phyloP scores from a whole-genome alignment of 2,113 vertebrate species.

The Gobio gobio region DNA sequence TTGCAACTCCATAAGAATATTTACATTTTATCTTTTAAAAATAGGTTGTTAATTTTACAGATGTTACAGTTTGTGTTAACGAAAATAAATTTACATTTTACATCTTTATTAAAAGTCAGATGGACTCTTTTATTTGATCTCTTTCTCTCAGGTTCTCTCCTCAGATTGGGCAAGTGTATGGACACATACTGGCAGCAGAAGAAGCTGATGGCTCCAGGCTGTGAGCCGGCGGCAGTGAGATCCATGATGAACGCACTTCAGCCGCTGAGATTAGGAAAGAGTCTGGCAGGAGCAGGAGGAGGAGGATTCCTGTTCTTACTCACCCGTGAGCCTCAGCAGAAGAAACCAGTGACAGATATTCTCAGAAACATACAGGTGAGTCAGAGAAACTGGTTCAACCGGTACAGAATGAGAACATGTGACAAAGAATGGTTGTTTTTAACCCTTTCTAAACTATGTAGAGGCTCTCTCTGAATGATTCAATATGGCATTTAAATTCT shows the following conservation, averaged over 20 bases:
- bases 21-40: no score
- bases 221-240: conserved; percentile 84
- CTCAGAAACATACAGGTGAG: conserved; percentile 77
- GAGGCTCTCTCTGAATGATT: not conserved
- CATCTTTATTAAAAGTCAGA: no score
- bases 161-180: conserved; percentile 80
- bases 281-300: conserved; percentile 89
- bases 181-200: conserved; percentile 91
- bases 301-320: conserved; percentile 91
- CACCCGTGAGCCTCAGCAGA: conserved; percentile 80
- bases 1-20: no score
- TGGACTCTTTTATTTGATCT: not conserved
- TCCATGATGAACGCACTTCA: conserved; percentile 83
- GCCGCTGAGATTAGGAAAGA: conserved; percentile 85
- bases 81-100: no score
- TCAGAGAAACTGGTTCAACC: not conserved
- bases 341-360: conserved; percentile 71
- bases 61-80: no score
- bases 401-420: not conserved
- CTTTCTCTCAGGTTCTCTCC: conserved; percentile 76
- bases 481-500: no score
- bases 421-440: not conserved
- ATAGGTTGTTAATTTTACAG: no score
- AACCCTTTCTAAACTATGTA: not conserved
- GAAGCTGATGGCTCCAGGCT: conserved; percentile 91